A percentile compares a stretch with the other conserved stretches of the same genome.
These are phyloP conservation scores for Acomys russatus DNA, from an alignment of 2,797 vertebrate genomes.

Conservation along the genomic window DNA sequence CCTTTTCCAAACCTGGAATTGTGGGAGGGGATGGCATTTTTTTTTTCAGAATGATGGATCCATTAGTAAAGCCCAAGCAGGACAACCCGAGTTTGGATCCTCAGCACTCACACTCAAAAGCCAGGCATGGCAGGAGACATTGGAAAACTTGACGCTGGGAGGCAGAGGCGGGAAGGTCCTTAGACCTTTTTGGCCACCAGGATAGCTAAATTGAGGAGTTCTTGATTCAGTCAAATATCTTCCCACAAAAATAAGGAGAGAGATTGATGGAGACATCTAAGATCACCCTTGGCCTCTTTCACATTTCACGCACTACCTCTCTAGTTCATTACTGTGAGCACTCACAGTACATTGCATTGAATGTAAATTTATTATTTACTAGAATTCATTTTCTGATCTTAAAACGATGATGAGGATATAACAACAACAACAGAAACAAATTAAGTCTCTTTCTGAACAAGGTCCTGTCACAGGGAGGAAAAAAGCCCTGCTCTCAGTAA, in stretches of 20 bases:
- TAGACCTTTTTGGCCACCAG: no score
- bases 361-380: slow-evolving; percentile 1
- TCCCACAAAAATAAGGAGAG: background rate
- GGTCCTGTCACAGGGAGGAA: fast-evolving
- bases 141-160: background rate
- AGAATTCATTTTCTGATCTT: background rate
- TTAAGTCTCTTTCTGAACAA: background rate
- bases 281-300: no score
- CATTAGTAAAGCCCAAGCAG: background rate
- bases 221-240: background rate
- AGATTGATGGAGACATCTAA: background rate
- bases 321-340: background rate
- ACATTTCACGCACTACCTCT: background rate
- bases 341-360: background rate
- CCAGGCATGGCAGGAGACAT: no score
- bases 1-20: background rate
- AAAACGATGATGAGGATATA: background rate
- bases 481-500: background rate
- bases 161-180: background rate
- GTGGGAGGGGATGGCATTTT: background rate
- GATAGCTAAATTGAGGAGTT: background rate
- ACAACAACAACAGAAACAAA: background rate
- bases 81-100: background rate
- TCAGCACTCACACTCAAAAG: background rate
- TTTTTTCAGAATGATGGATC: no score